phyloP scores from a whole-genome alignment of 2,113 vertebrate species.

The Myodes glareolus region DNA sequence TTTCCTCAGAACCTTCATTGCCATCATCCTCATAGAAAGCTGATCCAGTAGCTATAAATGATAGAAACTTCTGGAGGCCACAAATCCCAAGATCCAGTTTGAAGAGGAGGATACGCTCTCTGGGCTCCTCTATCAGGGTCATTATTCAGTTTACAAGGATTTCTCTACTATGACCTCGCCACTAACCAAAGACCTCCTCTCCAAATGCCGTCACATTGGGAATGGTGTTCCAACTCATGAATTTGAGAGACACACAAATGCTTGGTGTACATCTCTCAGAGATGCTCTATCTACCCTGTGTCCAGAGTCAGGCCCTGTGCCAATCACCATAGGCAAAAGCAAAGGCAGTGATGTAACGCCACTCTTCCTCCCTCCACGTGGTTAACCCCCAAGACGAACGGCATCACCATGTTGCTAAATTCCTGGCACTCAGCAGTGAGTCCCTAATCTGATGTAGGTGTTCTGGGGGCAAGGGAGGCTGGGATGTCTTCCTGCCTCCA shows the following conservation, averaged over 20 bases:
- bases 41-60: background rate
- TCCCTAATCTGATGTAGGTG: background rate
- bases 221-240: background rate
- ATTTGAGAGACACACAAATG: background rate
- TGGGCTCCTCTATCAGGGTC: background rate
- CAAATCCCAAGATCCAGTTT: background rate
- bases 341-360: too few relatives aligned
- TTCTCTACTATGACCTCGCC: background rate
- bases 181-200: background rate
- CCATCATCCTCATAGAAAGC: background rate
- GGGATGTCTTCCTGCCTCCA: background rate
- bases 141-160: background rate
- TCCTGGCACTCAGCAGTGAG: background rate
- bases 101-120: background rate
- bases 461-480: background rate
- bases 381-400: background rate
- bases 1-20: background rate
- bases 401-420: background rate
- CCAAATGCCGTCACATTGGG: background rate
- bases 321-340: background rate
- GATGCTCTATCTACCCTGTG: accelerated
- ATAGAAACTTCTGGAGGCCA: background rate
- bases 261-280: background rate
- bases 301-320: background rate
- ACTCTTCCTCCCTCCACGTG: background rate